Percentiles rank a stretch among this genome's conserved stretches.
These are phyloP conservation scores for Calameuta idolon DNA, from an alignment of 2,888 invertebrate species.

Conservation along the genomic window DNA sequence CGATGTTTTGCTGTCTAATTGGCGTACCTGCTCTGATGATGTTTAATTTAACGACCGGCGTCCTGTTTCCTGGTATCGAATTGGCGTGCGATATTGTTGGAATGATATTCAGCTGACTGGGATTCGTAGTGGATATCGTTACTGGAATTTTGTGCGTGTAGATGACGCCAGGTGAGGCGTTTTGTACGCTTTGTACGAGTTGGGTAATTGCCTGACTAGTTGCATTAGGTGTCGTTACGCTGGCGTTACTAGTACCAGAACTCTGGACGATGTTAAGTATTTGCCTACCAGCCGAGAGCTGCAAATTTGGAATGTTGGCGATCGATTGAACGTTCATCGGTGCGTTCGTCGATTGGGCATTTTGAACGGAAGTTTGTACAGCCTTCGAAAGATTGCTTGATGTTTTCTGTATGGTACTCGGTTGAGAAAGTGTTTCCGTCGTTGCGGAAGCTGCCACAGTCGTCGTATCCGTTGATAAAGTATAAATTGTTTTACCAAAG, in stretches of 20 bases:
- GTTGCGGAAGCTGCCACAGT: constrained; percentile 43
- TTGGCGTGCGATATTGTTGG: constrained; percentile 59
- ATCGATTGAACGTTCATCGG: constrained; percentile 52
- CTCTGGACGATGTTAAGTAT: constrained; percentile 61
- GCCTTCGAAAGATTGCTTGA: constrained; percentile 61
- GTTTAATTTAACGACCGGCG: constrained; percentile 64
- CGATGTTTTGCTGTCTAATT: constrained; percentile 51
- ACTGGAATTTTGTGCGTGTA: constrained; percentile 81
- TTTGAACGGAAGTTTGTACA: constrained; percentile 63
- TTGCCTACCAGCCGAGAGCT: constrained; percentile 51
- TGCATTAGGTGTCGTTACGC: constrained; percentile 13
- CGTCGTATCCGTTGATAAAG: constrained; percentile 46
- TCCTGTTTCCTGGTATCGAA: constrained; percentile 52
- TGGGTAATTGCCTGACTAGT: constrained; percentile 52
- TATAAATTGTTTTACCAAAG: constrained; percentile 78
- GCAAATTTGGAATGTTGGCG: constrained; percentile 56
- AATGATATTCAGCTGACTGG: constrained; percentile 60
- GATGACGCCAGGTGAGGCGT: constrained; percentile 71
- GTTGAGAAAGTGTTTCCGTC: constrained; percentile 39
- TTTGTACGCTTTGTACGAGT: constrained; percentile 54
- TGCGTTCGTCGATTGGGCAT: constrained; percentile 40
- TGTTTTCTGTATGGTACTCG: constrained; percentile 44
- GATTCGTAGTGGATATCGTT: constrained; percentile 65
- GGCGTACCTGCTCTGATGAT: constrained; percentile 52
- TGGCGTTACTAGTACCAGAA: constrained; percentile 40